Conservation (phyloP, 2,888 invertebrate species). For the Agrilus biguttatus region DNA sequence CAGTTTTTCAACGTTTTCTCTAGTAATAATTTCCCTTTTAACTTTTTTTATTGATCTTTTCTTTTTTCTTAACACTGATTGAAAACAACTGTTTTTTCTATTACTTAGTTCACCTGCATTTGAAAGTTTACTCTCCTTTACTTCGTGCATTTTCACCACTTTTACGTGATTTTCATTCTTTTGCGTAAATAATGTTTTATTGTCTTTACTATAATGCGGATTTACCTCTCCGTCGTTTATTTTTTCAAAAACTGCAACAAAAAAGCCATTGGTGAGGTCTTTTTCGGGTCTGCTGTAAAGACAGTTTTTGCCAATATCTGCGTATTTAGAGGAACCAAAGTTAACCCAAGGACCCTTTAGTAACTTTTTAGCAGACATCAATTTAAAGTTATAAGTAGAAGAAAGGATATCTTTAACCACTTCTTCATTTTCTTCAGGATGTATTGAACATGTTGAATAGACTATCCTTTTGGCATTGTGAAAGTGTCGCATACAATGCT, state of each 20-base stretch:
- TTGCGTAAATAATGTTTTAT: slow-evolving; percentile 9
- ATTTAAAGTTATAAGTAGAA: slow-evolving; percentile 41
- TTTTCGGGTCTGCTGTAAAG: slow-evolving; percentile 60
- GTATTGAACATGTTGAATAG: slow-evolving; percentile 92
- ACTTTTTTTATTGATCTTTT: background rate
- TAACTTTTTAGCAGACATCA: slow-evolving; percentile 45
- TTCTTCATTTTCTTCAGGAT: slow-evolving; percentile 83
- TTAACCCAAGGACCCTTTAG: slow-evolving; percentile 53
- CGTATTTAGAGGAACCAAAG: slow-evolving; percentile 48
- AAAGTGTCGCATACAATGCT: slow-evolving; percentile 72
- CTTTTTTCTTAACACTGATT: background rate
- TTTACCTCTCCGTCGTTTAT: slow-evolving; percentile 31
- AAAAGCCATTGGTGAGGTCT: slow-evolving; percentile 87
- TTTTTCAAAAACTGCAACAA: slow-evolving; percentile 78
- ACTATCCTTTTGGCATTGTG: slow-evolving; percentile 74
- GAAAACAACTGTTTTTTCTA: background rate
- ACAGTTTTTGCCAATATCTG: slow-evolving; percentile 56
- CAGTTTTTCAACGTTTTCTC: background rate
- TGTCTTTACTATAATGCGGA: slow-evolving; percentile 11
- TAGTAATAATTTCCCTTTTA: background rate
- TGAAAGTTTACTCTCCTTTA: background rate
- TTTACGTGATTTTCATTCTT: slow-evolving; percentile 3
- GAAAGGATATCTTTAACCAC: slow-evolving; percentile 63
- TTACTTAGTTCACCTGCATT: background rate
- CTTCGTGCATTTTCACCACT: slow-evolving; percentile 8